Base-by-base conservation (phyloP, 2,888 invertebrate species). In the Eristalis tenax region DNA sequence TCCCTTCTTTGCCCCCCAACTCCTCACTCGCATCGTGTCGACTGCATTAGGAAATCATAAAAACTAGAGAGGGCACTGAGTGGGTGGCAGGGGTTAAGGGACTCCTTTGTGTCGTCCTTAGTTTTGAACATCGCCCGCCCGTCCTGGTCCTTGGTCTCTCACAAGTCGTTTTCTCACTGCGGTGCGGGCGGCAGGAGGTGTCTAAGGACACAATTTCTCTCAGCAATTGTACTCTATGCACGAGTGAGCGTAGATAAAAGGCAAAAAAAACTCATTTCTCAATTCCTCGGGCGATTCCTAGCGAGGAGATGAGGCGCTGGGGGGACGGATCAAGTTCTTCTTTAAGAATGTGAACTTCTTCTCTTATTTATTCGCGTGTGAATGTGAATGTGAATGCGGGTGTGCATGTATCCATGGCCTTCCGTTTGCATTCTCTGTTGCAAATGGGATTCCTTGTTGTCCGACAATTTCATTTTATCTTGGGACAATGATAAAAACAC, bases 21-120 rank as follows among this genome's bases (percentile, higher is more conserved):
- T 10, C 8, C 32, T 10, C 32, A 0, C 32, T 13, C 6, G 2
- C 59, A 15, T 59, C 59, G 26, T 59, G 59, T 65, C 15, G 78
- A 70, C 78, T 79, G 66, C 71, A 74, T 87, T 87, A 83, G 82
- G 77, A 77, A 69, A 85, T 85, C 82, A 83, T 83, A 83, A 75
- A 83, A 71, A 75, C 77, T 78, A 69, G 74, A 74, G 64, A 63
- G 32, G 50, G 22, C 64, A 59, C 18, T 65, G n/a, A 32, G 32
- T 28, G 40, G 65, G 13, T 22, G 35, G 59, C 13, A 22, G 69
- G 59, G 64, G 64, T 71, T 61, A 70, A 71, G 63, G 66, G 75
- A 80, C 40, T 76, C 57, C 56, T 82, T 77, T 82, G 57, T 83
- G 73, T 79, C 50, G 50, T 50, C 68, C 43, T 69, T 83, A 83